phyloP scores from a whole-genome alignment of 2,888 invertebrate genomes.

The Fissipunctia ypsillon region DNA sequence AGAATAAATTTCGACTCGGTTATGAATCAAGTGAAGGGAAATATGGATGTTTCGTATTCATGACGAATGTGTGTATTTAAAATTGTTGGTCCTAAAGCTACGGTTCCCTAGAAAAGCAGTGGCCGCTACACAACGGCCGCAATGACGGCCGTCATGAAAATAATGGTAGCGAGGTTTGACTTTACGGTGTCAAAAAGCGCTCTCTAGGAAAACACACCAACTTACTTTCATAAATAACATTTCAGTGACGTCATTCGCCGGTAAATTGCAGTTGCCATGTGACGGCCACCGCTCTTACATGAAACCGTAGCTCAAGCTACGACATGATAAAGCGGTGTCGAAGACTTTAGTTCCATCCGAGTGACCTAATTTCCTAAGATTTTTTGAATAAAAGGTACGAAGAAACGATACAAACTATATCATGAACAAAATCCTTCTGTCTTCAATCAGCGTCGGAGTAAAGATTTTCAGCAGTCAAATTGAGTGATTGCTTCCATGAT shows the following conservation, averaged over 20 bases:
- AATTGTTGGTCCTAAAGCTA: background rate
- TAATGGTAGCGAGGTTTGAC: no score
- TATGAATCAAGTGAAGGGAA: slow-evolving; percentile 20
- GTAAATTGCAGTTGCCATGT: no score
- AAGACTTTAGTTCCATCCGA: background rate
- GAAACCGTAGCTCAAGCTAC: background rate
- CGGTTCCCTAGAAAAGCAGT: no score
- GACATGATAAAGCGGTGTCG: background rate
- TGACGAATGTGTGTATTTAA: background rate
- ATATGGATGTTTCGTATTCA: slow-evolving; percentile 8
- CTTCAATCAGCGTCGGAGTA: slow-evolving; percentile 33
- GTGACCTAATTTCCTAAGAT: background rate
- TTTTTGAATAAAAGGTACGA: slow-evolving; percentile 1
- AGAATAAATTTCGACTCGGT: slow-evolving; percentile 27
- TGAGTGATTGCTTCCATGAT: slow-evolving; percentile 19
- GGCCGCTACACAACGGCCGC: no score
- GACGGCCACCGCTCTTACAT: no score
- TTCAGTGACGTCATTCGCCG: no score
- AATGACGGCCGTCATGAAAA: no score
- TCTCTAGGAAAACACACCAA: no score
- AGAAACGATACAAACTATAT: slow-evolving; percentile 22
- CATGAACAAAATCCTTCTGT: slow-evolving; percentile 13
- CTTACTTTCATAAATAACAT: no score
- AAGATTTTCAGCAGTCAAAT: slow-evolving; percentile 42
- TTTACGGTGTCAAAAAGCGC: no score